A percentile compares a stretch with the other conserved stretches of the same genome.
Evolutionary conservation across 2,888 invertebrate species (phyloP).

Genomic region (Caenorhabditis sp.): DNA sequence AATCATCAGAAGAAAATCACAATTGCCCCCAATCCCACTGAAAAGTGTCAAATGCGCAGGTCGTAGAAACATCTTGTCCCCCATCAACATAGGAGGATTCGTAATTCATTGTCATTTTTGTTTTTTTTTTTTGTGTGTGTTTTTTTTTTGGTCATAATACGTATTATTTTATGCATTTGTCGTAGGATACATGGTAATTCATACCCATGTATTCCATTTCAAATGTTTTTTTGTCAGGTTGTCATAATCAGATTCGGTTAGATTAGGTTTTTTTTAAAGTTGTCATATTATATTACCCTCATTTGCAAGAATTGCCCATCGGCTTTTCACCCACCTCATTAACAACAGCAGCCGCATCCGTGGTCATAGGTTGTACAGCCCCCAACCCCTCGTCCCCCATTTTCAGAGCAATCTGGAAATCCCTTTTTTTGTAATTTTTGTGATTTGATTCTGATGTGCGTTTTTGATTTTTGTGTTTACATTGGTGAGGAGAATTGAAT

Average conservation of each 20-base stretch:
- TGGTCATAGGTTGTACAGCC: constrained; percentile 2
- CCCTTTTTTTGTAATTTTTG: not conserved
- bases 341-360: not conserved
- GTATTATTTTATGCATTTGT: not conserved
- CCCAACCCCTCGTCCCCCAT: not conserved
- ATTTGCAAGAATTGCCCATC: not conserved
- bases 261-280: not conserved
- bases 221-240: not conserved
- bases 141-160: no score
- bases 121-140: not conserved
- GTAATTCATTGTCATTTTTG: not conserved
- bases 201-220: not conserved
- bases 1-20: not conserved
- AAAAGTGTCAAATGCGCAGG: not conserved
- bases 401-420: not conserved
- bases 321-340: not conserved
- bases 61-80: constrained; percentile 1
- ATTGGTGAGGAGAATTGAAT: not conserved
- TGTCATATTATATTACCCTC: not conserved
- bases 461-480: not conserved
- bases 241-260: not conserved
- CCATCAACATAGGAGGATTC: not conserved
- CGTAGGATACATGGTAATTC: not conserved
- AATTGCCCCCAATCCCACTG: not conserved
- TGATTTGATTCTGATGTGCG: not conserved